Base-by-base conservation (phyloP, 2,888 invertebrate species). In the Clivina fossor region DNA sequence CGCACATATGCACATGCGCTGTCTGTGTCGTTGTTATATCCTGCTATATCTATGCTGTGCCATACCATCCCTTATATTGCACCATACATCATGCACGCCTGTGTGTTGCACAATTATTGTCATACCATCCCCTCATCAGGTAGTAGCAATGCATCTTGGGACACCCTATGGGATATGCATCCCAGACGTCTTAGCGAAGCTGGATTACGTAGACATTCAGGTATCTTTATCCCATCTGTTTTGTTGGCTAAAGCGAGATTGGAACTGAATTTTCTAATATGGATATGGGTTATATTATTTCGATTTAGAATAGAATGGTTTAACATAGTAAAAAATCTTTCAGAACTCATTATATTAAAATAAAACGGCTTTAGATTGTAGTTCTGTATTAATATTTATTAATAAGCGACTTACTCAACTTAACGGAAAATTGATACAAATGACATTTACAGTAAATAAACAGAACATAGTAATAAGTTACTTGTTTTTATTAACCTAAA, bases 181-280 rank as follows among this genome's bases (percentile, higher is more conserved):
- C 82, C 84, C 64, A 81, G 86, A 66, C 82, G 85, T 71, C 80
- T 86, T 70, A 84, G 84, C 76, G 87, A 87, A 77, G 86, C 87
- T 66, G 86, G 86, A 69, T 80, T 86, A 64, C 81, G 85, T 68
- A 79, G 86, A 74, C 83, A 84, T 69, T 85, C 87, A 83, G 88
- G 88, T 88, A 83, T 13, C 26, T 24, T 26, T 9, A 32, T 18
- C 8, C 46, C 9, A 7, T 16, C 40, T 5, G 38, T 20, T 38
- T n/a, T n/a, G n/a, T n/a, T n/a, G n/a, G n/a, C n/a, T n/a, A n/a
- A n/a, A n/a, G n/a, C n/a, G n/a, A n/a, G 26, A 26, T 26, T 5
- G 8, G 26, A 26, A 26, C 26, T 7, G 5, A 8, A 26, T 26
- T 8, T 7, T 26, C 8, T 7, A 7, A 8, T 26, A 7, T 26